Percentiles rank a stretch among this genome's conserved stretches.
Evolutionary conservation across 2,797 vertebrate genomes (phyloP).

Genomic region (Pogonophryne albipinna): DNA sequence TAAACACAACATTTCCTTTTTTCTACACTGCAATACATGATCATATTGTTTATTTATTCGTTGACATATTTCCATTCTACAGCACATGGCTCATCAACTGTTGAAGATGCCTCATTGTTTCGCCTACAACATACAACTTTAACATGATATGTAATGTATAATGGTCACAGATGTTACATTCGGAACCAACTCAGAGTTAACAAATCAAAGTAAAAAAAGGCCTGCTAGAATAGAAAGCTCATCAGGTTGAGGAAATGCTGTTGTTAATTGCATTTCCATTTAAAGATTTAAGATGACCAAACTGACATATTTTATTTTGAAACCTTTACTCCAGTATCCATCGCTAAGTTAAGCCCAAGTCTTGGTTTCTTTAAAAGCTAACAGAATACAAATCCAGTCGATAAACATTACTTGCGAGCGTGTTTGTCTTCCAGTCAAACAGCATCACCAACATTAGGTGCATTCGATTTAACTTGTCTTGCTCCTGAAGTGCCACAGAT

Average conservation of each 20-base stretch:
- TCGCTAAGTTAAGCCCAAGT: background rate
- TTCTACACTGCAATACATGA: background rate
- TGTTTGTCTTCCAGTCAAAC: constrained; percentile 25
- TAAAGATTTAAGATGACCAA: constrained; percentile 4
- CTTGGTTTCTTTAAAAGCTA: background rate
- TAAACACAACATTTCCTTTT: too few relatives aligned
- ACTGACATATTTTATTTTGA: background rate
- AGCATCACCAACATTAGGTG: background rate
- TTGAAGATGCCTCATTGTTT: background rate
- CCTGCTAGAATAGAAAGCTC: background rate
- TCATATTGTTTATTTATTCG: background rate
- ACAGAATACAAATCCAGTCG: background rate
- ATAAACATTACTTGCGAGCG: background rate
- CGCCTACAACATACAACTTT: background rate
- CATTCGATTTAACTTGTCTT: background rate
- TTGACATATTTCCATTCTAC: background rate
- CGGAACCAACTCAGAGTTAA: background rate
- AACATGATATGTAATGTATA: background rate
- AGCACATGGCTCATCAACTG: background rate
- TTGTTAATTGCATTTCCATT: background rate
- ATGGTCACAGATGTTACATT: background rate
- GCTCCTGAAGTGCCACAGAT: constrained; percentile 31
- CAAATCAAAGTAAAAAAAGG: too few relatives aligned
- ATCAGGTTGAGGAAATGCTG: background rate
- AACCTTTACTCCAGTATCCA: background rate